These are phyloP conservation scores for Budorcas taxicolor DNA, from an alignment of 2,113 vertebrate genomes.

Conservation along the genomic window DNA sequence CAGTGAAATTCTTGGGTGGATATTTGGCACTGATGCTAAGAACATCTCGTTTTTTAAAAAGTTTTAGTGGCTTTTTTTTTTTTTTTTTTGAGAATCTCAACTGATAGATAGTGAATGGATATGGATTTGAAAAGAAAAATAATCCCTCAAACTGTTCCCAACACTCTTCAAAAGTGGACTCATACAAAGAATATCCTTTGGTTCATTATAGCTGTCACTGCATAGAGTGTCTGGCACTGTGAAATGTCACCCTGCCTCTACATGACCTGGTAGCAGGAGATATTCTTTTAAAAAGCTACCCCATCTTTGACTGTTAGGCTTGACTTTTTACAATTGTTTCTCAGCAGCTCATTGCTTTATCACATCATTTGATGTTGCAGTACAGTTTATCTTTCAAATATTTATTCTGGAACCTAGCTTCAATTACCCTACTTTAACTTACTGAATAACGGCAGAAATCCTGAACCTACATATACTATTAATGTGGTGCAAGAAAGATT, in stretches of 20 bases:
- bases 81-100: neutral
- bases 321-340: neutral
- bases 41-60: neutral
- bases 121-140: neutral
- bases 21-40: slow-evolving; percentile 47
- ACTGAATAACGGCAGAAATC: neutral
- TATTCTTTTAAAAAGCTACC: neutral
- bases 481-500: neutral
- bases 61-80: slow-evolving; percentile 5
- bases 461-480: neutral
- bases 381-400: neutral
- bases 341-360: neutral
- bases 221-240: neutral
- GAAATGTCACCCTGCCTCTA: neutral
- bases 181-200: neutral
- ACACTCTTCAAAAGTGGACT: slow-evolving; percentile 21
- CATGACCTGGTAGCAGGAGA: neutral
- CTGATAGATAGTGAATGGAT: slow-evolving; percentile 19
- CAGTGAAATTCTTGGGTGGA: slow-evolving; percentile 55
- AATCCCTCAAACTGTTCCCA: slow-evolving; percentile 2
- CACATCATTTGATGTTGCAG: neutral
- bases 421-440: neutral
- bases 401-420: neutral
- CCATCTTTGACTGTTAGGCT: neutral
- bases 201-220: neutral